Conservation (phyloP, 1,140 invertebrate genomes). For the Chlorops oryzae region DNA sequence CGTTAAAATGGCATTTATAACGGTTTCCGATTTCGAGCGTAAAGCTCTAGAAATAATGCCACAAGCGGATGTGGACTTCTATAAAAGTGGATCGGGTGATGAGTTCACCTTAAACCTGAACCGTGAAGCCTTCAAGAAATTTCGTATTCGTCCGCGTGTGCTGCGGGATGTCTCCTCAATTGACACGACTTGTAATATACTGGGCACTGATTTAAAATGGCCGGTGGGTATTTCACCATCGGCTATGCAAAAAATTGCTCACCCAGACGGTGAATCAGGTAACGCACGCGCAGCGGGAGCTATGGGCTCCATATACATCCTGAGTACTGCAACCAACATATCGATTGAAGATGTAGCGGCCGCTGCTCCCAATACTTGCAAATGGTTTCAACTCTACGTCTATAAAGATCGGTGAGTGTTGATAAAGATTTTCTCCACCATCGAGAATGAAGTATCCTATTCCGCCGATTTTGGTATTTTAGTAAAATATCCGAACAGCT, state of each 20-base stretch:
- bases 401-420: constrained; percentile 56
- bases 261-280: constrained; percentile 82
- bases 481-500: constrained; percentile 67
- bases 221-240: constrained; percentile 86
- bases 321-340: constrained; percentile 81
- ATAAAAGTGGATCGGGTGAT: constrained; percentile 78
- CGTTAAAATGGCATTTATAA: constrained; percentile 56
- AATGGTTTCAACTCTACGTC: constrained; percentile 91
- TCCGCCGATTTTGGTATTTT: not conserved
- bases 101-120: constrained; percentile 75
- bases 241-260: constrained; percentile 90
- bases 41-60: constrained; percentile 62
- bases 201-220: constrained; percentile 65
- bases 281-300: constrained; percentile 71
- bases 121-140: constrained; percentile 64
- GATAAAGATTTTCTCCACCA: too few species aligned
- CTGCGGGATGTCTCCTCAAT: constrained; percentile 68
- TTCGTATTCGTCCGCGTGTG: constrained; percentile 69
- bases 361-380: constrained; percentile 66
- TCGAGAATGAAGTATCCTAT: not conserved
- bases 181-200: constrained; percentile 57
- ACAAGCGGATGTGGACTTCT: constrained; percentile 73
- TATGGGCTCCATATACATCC: constrained; percentile 68
- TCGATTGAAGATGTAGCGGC: constrained; percentile 82
- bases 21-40: constrained; percentile 75